These are phyloP conservation scores for Monopterus albus DNA, from an alignment of 2,113 vertebrate species.

Conservation along the genomic window DNA sequence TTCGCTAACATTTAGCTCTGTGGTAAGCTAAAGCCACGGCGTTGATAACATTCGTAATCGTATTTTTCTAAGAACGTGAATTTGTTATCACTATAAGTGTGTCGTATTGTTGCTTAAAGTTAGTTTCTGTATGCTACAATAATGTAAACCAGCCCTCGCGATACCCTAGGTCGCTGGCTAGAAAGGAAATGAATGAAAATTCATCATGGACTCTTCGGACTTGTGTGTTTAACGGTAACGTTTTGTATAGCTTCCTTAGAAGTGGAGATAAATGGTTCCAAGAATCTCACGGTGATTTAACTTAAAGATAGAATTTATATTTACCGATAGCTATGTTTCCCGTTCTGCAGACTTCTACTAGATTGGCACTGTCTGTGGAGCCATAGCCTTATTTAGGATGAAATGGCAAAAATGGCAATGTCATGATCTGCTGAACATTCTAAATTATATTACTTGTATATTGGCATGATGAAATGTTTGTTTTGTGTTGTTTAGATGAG, in stretches of 20 bases:
- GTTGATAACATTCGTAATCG: no score
- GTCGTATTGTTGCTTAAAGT: accelerated
- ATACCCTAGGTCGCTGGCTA: background rate
- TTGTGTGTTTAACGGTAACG: background rate
- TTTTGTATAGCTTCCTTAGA: background rate
- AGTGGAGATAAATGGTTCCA: background rate
- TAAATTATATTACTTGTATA: no score
- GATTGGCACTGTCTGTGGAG: no score
- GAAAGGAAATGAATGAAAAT: conserved; percentile 69
- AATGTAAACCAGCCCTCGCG: background rate
- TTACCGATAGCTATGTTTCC: background rate
- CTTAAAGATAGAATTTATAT: accelerated
- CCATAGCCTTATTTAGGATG: no score
- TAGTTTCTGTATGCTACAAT: background rate
- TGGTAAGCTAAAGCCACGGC: background rate
- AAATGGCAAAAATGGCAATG: no score
- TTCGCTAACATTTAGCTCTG: conserved; percentile 19
- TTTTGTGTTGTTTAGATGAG: no score
- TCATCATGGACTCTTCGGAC: no score
- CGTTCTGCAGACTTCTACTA: no score
- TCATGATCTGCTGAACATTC: no score
- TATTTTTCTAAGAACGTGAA: background rate
- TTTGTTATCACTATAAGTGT: accelerated
- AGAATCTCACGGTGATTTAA: background rate
- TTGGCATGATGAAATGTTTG: no score